Percentiles rank a stretch among this genome's conserved stretches.
Conservation (phyloP, 2,113 vertebrate species). For the Cyanoramphus novaezelandiae region DNA sequence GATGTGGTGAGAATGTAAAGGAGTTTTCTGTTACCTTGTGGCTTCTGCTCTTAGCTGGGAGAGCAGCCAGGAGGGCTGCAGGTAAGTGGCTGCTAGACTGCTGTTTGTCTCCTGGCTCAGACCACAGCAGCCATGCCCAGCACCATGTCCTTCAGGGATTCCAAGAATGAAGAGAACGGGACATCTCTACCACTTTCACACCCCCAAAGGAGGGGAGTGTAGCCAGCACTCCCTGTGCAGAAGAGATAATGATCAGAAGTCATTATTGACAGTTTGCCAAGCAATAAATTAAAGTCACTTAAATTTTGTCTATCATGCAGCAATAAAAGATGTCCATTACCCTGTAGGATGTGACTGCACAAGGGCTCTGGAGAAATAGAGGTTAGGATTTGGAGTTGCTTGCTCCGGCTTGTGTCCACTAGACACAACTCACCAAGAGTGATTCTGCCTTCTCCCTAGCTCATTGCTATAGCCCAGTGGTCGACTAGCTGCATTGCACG, state of each 20-base stretch:
- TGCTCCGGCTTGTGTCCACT: not conserved
- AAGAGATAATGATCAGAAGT: not conserved
- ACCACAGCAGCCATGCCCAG: not conserved
- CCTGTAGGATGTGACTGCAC: not conserved
- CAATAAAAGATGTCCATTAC: not conserved
- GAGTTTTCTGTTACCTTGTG: not conserved
- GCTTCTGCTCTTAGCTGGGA: not conserved
- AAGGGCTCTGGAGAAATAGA: not conserved
- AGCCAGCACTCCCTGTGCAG: not conserved
- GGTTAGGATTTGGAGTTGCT: not conserved
- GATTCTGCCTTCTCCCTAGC: not conserved
- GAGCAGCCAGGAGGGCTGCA: not conserved
- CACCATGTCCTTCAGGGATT: not conserved
- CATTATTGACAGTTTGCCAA: not conserved
- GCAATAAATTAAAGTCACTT: not conserved
- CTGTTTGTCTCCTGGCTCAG: not conserved
- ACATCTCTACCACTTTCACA: not conserved
- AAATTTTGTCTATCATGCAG: not conserved
- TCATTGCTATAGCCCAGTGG: constrained; percentile 18
- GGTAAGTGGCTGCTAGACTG: not conserved
- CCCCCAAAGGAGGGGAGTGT: not conserved
- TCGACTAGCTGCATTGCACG: not conserved
- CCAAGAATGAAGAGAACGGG: not conserved
- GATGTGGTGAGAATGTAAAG: not conserved
- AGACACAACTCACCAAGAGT: not conserved